phyloP scores from a whole-genome alignment of 2,113 vertebrate species.

The Dicaeum eximium region DNA sequence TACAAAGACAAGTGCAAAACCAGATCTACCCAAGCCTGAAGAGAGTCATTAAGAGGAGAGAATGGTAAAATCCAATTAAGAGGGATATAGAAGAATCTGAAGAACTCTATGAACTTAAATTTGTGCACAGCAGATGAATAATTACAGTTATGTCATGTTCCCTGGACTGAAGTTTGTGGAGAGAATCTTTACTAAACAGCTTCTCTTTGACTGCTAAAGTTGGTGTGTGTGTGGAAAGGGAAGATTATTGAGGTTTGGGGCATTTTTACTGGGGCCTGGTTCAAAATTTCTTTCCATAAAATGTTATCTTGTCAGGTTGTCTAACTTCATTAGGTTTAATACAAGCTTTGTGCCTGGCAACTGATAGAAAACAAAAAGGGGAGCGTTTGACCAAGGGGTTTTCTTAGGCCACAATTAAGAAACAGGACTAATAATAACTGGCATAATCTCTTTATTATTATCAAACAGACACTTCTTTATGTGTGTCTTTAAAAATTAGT shows the following conservation, averaged over 20 bases:
- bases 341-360: background rate
- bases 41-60: background rate
- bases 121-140: background rate
- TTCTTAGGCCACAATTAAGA: background rate
- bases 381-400: accelerated
- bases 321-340: background rate
- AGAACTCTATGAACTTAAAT: background rate
- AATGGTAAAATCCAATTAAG: background rate
- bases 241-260: background rate
- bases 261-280: background rate
- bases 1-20: background rate
- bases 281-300: background rate
- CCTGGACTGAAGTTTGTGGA: background rate
- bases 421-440: background rate
- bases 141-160: background rate
- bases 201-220: background rate
- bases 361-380: background rate
- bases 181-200: background rate
- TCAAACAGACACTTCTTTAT: background rate
- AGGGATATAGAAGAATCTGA: background rate
- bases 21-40: background rate
- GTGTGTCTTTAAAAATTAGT: background rate
- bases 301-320: background rate
- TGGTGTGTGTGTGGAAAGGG: background rate
- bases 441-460: background rate